phyloP scores from a whole-genome alignment of 2,113 vertebrate species.

The Pelecanus crispus region DNA sequence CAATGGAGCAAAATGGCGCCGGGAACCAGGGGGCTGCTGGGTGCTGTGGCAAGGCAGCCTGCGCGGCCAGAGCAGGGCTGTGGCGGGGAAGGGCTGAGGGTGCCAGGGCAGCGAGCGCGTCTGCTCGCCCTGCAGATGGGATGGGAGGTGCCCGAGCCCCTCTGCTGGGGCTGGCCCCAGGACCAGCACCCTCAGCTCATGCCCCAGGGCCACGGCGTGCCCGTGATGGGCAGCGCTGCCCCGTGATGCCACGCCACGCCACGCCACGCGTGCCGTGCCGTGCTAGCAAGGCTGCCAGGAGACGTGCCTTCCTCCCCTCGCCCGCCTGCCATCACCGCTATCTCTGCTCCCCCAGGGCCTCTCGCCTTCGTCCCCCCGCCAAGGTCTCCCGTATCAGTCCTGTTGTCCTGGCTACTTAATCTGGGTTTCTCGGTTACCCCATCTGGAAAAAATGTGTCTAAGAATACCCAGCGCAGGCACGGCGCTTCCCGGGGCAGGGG shows the following conservation, averaged over 20 bases:
- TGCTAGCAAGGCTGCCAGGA: not conserved
- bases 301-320: not conserved
- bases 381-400: not conserved
- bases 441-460: not conserved
- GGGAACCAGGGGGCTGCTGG: not conserved
- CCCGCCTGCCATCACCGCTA: not conserved
- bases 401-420: not conserved
- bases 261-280: rapidly evolving
- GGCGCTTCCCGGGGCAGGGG: rapidly evolving
- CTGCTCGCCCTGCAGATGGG: not conserved
- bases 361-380: not conserved
- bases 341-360: not conserved
- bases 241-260: not conserved
- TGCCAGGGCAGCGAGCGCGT: rapidly evolving
- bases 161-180: not conserved
- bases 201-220: rapidly evolving
- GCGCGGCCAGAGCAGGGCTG: not conserved
- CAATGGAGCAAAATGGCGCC: not conserved
- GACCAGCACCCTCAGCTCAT: rapidly evolving
- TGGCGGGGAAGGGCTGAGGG: not conserved
- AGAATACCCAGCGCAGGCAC: not conserved
- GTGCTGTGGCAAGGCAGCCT: not conserved
- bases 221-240: not conserved
- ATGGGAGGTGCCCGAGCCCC: not conserved
- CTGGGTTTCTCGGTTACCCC: not conserved